These are phyloP conservation scores for Neolamprologus sp. DNA, from an alignment of 2,113 vertebrate species.

Conservation along the genomic window DNA sequence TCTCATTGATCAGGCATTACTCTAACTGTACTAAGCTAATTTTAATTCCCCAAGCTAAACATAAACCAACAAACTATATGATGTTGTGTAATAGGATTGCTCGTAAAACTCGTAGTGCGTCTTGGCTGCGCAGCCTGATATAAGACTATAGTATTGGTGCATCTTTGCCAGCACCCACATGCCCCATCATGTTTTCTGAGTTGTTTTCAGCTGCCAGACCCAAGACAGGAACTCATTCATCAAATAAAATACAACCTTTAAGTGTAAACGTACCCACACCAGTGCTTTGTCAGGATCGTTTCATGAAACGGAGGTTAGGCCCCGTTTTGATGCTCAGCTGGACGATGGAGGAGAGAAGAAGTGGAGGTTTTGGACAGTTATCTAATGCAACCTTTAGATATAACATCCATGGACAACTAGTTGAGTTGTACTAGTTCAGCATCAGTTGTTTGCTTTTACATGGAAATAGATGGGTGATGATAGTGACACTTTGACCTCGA, in stretches of 20 bases:
- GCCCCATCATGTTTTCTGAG: conserved; percentile 11
- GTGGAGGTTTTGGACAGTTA: neutral
- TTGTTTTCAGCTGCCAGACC: conserved; percentile 52
- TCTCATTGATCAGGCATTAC: neutral
- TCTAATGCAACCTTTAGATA: neutral
- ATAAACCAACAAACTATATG: neutral
- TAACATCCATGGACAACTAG: neutral
- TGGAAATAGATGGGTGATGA: neutral
- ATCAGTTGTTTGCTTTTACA: neutral
- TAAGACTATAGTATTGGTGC: neutral
- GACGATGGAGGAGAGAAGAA: neutral
- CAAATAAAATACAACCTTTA: conserved; percentile 43
- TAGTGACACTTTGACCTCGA: neutral
- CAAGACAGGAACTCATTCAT: conserved; percentile 55
- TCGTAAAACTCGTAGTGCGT: neutral
- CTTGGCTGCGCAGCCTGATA: neutral
- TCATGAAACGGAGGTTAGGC: conserved; percentile 1
- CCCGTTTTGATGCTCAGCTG: conserved; percentile 14
- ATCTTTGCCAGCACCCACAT: conserved; percentile 17
- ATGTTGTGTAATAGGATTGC: neutral
- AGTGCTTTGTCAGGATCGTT: conserved; percentile 27
- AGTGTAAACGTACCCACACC: conserved; percentile 44
- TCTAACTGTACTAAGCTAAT: neutral
- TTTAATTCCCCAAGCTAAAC: neutral
- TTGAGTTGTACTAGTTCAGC: neutral